phyloP scores from a whole-genome alignment of 2,888 invertebrate species.

The Melinaea marsaeus region DNA sequence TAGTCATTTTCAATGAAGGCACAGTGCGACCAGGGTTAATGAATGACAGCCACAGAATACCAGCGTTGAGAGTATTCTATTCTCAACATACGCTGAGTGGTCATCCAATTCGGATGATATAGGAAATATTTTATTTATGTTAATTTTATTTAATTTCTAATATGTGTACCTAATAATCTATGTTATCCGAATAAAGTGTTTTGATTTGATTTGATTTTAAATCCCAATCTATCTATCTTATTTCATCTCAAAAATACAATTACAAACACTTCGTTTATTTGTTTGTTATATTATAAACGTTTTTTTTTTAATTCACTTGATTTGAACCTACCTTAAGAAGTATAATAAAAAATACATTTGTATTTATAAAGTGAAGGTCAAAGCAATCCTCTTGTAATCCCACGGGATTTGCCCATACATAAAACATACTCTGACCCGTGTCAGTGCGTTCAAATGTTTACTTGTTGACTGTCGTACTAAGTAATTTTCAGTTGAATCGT shows the following conservation, averaged over 20 bases:
- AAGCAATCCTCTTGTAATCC: slow-evolving; percentile 12
- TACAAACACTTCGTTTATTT: background rate
- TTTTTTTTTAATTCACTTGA: background rate
- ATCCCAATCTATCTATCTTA: too few relatives aligned
- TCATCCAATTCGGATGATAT: too few relatives aligned
- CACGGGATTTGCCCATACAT: slow-evolving; percentile 12
- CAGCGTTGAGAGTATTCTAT: too few relatives aligned
- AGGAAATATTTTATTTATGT: too few relatives aligned
- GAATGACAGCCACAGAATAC: too few relatives aligned
- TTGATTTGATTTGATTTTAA: background rate
- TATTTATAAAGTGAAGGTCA: slow-evolving; percentile 4
- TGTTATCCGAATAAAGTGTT: background rate
- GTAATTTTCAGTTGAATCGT: slow-evolving; percentile 2
- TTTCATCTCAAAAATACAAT: background rate
- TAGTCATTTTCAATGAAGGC: too few relatives aligned
- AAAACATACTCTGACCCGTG: slow-evolving; percentile 16
- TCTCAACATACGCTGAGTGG: background rate
- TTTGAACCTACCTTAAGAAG: background rate
- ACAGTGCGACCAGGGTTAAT: too few relatives aligned
- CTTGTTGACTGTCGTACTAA: slow-evolving; percentile 2
- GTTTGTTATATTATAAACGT: background rate
- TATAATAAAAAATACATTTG: slow-evolving; percentile 1
- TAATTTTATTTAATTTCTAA: too few relatives aligned
- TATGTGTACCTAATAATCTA: too few relatives aligned
- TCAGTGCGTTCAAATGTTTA: slow-evolving; percentile 5